These are phyloP conservation scores for Rhopalosiphum maidis DNA, from an alignment of 1,140 invertebrate species.

Conservation along the genomic window DNA sequence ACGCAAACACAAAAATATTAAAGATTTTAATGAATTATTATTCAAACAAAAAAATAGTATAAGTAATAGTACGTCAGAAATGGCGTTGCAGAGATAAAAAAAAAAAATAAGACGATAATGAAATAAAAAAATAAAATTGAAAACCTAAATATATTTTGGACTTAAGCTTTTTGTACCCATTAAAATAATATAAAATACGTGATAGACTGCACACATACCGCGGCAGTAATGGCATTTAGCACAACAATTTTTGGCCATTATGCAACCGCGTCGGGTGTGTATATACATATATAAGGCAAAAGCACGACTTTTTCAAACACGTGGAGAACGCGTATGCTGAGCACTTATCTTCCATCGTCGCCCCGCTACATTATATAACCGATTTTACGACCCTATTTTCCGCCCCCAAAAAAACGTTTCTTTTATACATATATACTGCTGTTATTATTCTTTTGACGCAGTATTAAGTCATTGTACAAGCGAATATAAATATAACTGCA, in stretches of 20 bases:
- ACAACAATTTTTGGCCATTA: conserved; percentile 52
- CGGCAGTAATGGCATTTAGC: background rate
- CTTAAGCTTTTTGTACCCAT: background rate
- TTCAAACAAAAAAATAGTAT: too few species aligned
- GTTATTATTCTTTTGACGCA: conserved; percentile 2
- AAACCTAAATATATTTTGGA: background rate
- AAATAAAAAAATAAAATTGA: background rate
- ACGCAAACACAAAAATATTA: too few species aligned
- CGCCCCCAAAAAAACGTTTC: conserved; percentile 2
- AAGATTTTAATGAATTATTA: too few species aligned
- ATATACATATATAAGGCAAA: background rate
- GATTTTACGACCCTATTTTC: conserved; percentile 31
- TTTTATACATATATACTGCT: background rate
- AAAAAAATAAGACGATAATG: background rate
- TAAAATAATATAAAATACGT: background rate
- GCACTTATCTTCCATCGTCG: conserved; percentile 42
- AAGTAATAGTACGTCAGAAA: background rate
- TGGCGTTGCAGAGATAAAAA: too few species aligned
- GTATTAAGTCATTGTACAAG: background rate
- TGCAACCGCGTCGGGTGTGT: background rate
- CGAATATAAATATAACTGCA: background rate
- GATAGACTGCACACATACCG: background rate
- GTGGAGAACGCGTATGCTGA: background rate
- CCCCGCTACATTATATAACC: background rate
- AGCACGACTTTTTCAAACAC: conserved; percentile 28